Base-by-base conservation (phyloP, 2,888 invertebrate species). In the Matsumyia berberina region DNA sequence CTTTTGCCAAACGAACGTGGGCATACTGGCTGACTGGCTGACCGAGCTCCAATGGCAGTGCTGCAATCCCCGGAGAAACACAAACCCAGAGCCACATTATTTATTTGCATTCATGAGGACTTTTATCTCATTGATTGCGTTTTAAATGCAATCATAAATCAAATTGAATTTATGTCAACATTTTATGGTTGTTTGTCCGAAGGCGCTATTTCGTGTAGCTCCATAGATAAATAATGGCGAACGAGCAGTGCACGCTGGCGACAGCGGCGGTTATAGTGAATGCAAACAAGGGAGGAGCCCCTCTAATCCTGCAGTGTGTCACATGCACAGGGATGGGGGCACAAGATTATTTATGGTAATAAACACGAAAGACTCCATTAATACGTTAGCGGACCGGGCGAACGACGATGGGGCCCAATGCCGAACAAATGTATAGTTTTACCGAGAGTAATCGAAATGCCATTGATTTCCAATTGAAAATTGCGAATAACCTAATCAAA, bases 71-170 rank as follows among this genome's bases (percentile, higher is more conserved):
- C 11, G 5, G 5, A 60, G 42, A 73, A 39, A 67, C 39, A 35
- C 42, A 62, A 44, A 57, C 46, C 55, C 53, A 73, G 55, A 70
- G 69, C 58, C 73, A 81, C 73, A 76, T 78, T 77, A 72, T 74
- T 86, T 72, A 79, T 81, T 86, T 86, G 82, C 70, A 76, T 82
- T 79, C 79, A 79, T 78, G 57, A 76, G 67, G 76, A 72, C 76
- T 86, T 87, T 86, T 86, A 86, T 86, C 86, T 85, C 88, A 88
- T 88, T 88, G 88, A 89, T 89, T 88, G 88, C 89, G 88, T 88
- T 89, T 89, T 89, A 89, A 89, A 89, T 88, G 88, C 88, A 88
- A 87, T 88, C 88, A 89, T 89, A 88, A 89, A 89, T 89, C 89
- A 89, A 88, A 87, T 88, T 88, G 88, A 89, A 88, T 89, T 88